A percentile compares a stretch with the other conserved stretches of the same genome.
These are phyloP conservation scores for Macrotus californicus DNA, from an alignment of 2,113 vertebrate genomes.

Conservation along the genomic window DNA sequence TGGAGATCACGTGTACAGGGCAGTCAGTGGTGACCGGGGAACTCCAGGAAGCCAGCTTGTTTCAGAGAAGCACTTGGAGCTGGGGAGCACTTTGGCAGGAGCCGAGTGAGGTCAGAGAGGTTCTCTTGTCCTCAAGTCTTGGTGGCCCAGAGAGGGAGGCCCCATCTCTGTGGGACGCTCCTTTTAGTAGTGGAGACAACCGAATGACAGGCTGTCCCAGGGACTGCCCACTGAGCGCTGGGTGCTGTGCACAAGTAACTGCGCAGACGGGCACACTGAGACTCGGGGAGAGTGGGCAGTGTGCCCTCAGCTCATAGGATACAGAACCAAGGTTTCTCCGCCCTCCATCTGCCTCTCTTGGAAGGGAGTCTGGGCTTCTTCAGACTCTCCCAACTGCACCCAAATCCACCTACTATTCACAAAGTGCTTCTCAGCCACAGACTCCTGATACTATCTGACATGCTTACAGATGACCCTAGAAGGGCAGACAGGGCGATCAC, in stretches of 20 bases:
- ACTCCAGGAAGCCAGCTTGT: slow-evolving; percentile 49
- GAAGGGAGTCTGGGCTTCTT: not conserved
- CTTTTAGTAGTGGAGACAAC: not conserved
- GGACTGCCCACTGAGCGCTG: not conserved
- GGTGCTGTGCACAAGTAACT: not conserved
- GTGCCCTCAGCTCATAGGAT: not conserved
- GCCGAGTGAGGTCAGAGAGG: slow-evolving; percentile 18
- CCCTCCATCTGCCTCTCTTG: not conserved
- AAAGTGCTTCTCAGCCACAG: not conserved
- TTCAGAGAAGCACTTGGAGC: slow-evolving; percentile 30
- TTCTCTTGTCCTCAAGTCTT: not conserved
- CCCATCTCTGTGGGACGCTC: not conserved
- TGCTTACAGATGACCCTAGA: not conserved
- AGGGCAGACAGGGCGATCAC: not conserved
- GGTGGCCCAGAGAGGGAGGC: not conserved
- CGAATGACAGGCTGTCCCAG: not conserved
- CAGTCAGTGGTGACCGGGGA: slow-evolving; percentile 8
- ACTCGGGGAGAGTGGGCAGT: not conserved
- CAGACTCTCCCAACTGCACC: not conserved
- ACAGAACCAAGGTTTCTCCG: not conserved
- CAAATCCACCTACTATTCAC: not conserved
- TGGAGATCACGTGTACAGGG: slow-evolving; percentile 29
- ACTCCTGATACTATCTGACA: not conserved
- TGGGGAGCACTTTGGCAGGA: not conserved
- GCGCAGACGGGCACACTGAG: not conserved